These are phyloP conservation scores for Phoeniculus purpureus DNA, from an alignment of 2,797 vertebrate species.

Conservation along the genomic window DNA sequence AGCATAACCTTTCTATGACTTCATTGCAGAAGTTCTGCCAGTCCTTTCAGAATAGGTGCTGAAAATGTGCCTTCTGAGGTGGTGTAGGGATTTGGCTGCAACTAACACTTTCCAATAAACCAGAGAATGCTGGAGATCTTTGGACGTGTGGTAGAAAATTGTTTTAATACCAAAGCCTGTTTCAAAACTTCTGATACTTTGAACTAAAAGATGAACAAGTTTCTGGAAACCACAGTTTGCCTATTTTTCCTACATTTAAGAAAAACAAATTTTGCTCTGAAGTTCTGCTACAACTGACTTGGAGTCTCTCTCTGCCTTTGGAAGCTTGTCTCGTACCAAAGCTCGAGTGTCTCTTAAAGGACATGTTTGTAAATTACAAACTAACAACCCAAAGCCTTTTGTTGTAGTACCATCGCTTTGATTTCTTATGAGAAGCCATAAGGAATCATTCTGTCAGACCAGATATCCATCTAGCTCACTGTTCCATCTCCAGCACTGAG, in stretches of 20 bases:
- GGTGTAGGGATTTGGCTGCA: not conserved
- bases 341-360: not conserved
- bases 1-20: fast-evolving
- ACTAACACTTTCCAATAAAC: not conserved
- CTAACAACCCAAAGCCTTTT: fast-evolving
- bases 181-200: not conserved
- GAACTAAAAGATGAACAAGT: not conserved
- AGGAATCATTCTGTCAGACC: not conserved
- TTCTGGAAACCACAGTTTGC: not conserved
- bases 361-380: not conserved
- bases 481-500: not conserved
- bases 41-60: not conserved
- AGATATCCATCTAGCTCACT: not conserved
- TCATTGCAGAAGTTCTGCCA: fast-evolving
- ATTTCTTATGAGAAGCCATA: not conserved
- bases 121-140: not conserved
- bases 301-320: fast-evolving
- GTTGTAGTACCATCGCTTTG: fast-evolving
- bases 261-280: fast-evolving
- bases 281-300: not conserved
- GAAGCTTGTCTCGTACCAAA: not conserved
- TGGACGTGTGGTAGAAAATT: not conserved
- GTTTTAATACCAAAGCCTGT: not conserved
- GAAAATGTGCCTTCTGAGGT: not conserved
- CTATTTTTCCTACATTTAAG: fast-evolving